Conservation (phyloP, 1,140 invertebrate species). For the Gryon sp. region DNA sequence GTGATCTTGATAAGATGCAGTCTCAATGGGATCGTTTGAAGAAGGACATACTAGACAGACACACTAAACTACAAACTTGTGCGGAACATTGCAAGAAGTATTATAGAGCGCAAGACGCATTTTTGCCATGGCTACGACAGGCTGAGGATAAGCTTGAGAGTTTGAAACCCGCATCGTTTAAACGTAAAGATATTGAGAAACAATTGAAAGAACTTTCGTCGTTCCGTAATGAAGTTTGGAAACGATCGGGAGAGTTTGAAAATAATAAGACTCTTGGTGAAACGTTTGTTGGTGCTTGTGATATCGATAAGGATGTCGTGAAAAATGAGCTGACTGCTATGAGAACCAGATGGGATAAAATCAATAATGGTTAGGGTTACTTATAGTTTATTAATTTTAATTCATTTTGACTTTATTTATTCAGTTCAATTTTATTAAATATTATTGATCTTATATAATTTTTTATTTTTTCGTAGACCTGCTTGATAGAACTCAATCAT, state of each 20-base stretch:
- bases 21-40: constrained; percentile 94
- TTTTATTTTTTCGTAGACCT: constrained; percentile 72
- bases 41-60: constrained; percentile 90
- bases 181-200: constrained; percentile 91
- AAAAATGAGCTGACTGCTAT: constrained; percentile 89
- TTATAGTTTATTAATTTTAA: constrained; percentile 8
- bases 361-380: constrained; percentile 88
- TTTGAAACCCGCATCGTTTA: constrained; percentile 89
- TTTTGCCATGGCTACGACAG: constrained; percentile 92
- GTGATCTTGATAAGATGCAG: constrained; percentile 92
- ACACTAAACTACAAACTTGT: constrained; percentile 91
- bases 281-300: constrained; percentile 90
- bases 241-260: constrained; percentile 95
- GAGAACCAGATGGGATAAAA: constrained; percentile 92
- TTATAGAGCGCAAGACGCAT: constrained; percentile 89
- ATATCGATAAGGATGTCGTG: constrained; percentile 94
- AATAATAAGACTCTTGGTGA: constrained; percentile 91
- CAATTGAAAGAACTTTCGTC: constrained; percentile 93
- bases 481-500: constrained; percentile 84
- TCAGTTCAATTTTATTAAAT: background rate
- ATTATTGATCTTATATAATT: background rate
- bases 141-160: constrained; percentile 91
- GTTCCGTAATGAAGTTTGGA: constrained; percentile 95
- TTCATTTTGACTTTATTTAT: background rate
- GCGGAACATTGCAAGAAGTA: constrained; percentile 96